Evolutionary conservation across 2,797 vertebrate species (phyloP).

Genomic region (Cottoperca gobio): DNA sequence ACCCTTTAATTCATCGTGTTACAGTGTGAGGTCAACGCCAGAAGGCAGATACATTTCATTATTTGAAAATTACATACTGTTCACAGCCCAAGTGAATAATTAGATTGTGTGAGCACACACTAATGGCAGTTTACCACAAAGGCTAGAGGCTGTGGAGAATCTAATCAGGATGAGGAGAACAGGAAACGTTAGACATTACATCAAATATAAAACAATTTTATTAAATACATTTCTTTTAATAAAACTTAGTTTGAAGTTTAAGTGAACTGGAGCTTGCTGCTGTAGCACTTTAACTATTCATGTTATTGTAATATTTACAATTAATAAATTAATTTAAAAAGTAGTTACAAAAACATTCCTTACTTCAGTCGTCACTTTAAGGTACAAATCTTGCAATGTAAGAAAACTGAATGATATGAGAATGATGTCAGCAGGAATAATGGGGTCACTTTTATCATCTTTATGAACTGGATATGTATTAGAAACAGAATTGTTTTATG

Average conservation of each 20-base stretch:
- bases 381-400: background rate
- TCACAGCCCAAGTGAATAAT: conserved; percentile 61
- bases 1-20: conserved; percentile 44
- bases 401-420: background rate
- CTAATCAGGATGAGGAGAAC: conserved; percentile 29
- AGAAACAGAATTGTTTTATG: background rate
- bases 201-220: conserved; percentile 14
- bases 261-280: background rate
- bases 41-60: conserved; percentile 66
- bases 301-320: background rate
- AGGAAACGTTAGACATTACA: background rate
- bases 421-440: background rate
- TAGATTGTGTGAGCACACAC: conserved; percentile 57
- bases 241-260: background rate
- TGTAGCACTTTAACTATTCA: background rate
- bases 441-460: background rate
- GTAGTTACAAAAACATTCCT: background rate
- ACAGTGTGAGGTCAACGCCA: conserved; percentile 56
- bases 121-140: conserved; percentile 61
- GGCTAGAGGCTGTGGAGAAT: conserved; percentile 33
- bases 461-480: background rate
- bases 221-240: conserved; percentile 1
- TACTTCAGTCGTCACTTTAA: background rate
- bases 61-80: conserved; percentile 59
- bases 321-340: background rate